Conservation (phyloP, 1,140 invertebrate genomes). For the Drosophila nikananu region DNA sequence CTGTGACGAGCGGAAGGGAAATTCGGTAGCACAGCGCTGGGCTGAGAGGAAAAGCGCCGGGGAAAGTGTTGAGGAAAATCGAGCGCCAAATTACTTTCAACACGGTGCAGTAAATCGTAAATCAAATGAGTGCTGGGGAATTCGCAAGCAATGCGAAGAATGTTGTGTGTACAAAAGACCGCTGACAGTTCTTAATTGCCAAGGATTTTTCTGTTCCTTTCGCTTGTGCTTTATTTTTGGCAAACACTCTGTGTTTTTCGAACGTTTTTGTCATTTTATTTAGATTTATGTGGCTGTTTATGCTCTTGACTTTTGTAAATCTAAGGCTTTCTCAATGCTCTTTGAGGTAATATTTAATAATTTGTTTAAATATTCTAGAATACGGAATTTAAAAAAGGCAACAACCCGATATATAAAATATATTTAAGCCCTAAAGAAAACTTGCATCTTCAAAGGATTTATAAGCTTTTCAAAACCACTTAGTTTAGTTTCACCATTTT, state of each 20-base stretch:
- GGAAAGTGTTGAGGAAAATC: slow-evolving; percentile 41
- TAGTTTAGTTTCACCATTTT: no score
- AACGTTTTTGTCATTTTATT: slow-evolving; percentile 22
- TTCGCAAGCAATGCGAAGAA: slow-evolving; percentile 63
- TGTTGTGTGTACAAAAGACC: slow-evolving; percentile 78
- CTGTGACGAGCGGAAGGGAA: slow-evolving; percentile 34
- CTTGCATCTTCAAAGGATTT: no score
- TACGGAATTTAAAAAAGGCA: background rate
- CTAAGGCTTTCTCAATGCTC: no score
- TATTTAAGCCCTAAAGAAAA: no score
- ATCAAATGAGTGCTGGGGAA: slow-evolving; percentile 74
- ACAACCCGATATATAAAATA: no score
- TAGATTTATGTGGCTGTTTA: slow-evolving; percentile 4
- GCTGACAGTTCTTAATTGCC: slow-evolving; percentile 82
- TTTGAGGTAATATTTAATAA: no score
- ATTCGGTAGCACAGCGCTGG: slow-evolving; percentile 17
- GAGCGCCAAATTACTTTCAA: slow-evolving; percentile 80
- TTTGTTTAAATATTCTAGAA: background rate
- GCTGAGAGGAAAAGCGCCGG: slow-evolving; percentile 3
- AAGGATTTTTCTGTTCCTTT: slow-evolving; percentile 58
- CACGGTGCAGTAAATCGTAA: slow-evolving; percentile 60
- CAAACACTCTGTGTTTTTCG: slow-evolving; percentile 13
- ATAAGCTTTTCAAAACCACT: no score
- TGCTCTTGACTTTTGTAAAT: background rate
- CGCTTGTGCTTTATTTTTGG: slow-evolving; percentile 20